phyloP scores from a whole-genome alignment of 23 tunicate species.

The Diplosoma virens region DNA sequence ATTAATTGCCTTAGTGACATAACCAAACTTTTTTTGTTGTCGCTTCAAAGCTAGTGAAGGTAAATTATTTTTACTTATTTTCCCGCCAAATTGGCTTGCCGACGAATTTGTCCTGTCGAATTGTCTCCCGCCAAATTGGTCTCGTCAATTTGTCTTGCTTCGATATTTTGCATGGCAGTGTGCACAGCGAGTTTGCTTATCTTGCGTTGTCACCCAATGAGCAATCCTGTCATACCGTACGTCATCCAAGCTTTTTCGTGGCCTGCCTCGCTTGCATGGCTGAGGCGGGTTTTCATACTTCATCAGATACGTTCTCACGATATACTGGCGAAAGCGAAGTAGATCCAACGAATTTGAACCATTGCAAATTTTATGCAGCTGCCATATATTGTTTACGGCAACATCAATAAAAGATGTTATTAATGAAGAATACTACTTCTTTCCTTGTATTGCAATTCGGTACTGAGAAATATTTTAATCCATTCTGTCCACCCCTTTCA shows the following conservation, averaged over 20 bases:
- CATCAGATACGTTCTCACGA: neutral
- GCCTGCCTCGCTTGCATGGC: conserved; percentile 6
- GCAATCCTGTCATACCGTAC: neutral
- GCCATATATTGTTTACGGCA: conserved; percentile 15
- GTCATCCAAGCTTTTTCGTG: neutral
- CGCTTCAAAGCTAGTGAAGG: too few relatives aligned
- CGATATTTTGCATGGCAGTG: conserved; percentile 29
- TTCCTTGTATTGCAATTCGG: conserved; percentile 17
- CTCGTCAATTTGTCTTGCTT: too few relatives aligned
- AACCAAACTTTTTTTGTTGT: too few relatives aligned
- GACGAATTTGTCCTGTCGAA: too few relatives aligned
- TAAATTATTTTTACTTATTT: too few relatives aligned
- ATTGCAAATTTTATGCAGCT: conserved; percentile 11
- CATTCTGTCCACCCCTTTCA: conserved; percentile 21
- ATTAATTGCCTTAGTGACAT: too few relatives aligned
- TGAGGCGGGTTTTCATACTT: conserved; percentile 15
- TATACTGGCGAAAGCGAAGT: neutral
- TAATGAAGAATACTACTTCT: conserved; percentile 1
- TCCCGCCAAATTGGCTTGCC: too few relatives aligned
- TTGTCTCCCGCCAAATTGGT: too few relatives aligned
- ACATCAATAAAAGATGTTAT: neutral
- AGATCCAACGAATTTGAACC: conserved; percentile 1
- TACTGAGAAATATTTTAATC: conserved; percentile 14
- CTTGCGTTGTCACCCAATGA: conserved; percentile 9
- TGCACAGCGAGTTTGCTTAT: conserved; percentile 20